A percentile compares a stretch with the other conserved stretches of the same genome.
phyloP scores from a whole-genome alignment of 64 coral and sea anemone species.

The Dendrophyllia cribrosa region DNA sequence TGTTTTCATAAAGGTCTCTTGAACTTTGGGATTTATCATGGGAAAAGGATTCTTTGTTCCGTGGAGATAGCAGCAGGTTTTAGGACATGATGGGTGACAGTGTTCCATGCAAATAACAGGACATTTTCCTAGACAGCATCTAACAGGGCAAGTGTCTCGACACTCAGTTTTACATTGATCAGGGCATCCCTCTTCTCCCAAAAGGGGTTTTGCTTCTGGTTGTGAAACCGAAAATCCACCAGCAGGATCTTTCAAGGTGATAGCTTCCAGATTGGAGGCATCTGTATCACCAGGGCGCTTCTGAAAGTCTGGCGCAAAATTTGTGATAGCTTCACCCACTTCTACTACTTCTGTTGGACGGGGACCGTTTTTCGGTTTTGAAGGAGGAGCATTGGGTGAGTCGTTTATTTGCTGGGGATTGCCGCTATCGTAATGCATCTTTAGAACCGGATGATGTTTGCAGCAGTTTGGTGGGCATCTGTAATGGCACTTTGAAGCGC shows the following conservation, averaged over 20 bases:
- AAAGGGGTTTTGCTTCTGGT: neutral
- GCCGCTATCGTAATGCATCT: constrained; percentile 18
- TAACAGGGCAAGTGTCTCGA: constrained; percentile 8
- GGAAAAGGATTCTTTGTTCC: constrained; percentile 24
- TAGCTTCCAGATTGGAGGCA: neutral
- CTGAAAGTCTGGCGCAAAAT: constrained; percentile 44
- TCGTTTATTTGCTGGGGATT: constrained; percentile 29
- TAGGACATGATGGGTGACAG: constrained; percentile 72
- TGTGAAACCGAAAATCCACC: constrained; percentile 18
- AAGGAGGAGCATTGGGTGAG: neutral
- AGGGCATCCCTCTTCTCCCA: constrained; percentile 5
- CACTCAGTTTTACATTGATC: constrained; percentile 24
- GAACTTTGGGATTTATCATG: constrained; percentile 33
- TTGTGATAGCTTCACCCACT: neutral
- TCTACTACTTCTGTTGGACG: constrained; percentile 4
- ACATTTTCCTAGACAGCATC: constrained; percentile 34
- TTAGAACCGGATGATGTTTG: constrained; percentile 58
- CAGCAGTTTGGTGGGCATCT: constrained; percentile 83
- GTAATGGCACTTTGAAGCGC: constrained; percentile 45
- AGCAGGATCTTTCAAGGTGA: constrained; percentile 17
- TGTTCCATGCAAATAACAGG: constrained; percentile 43
- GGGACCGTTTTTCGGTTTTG: constrained; percentile 24
- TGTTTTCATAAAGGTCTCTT: constrained; percentile 44
- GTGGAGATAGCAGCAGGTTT: constrained; percentile 51
- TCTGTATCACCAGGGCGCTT: neutral